A percentile compares a stretch with the other conserved stretches of the same genome.
phyloP scores from a whole-genome alignment of 2,113 vertebrate genomes.

The Lates calcarifer region DNA sequence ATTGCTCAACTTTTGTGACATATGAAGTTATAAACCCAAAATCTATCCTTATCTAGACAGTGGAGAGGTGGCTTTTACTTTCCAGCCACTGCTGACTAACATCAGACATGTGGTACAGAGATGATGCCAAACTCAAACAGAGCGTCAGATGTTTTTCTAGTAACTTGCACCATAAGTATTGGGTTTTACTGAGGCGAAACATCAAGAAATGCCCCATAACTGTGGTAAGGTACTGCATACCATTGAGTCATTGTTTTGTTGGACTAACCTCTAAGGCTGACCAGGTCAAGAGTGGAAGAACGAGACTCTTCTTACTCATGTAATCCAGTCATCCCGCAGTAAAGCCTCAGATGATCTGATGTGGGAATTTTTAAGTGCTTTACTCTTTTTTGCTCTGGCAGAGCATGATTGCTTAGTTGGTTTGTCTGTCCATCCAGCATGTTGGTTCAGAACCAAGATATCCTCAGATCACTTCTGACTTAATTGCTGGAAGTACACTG shows the following conservation, averaged over 20 bases:
- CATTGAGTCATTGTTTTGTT: slow-evolving; percentile 9
- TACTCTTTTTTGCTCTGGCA: not conserved
- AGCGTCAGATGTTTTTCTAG: slow-evolving; percentile 40
- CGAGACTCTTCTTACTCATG: not conserved
- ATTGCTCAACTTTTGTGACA: slow-evolving; percentile 2
- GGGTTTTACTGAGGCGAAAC: not conserved
- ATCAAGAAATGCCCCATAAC: not conserved
- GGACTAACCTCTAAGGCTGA: slow-evolving; percentile 8
- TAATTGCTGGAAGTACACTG: not conserved
- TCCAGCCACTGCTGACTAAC: slow-evolving; percentile 7
- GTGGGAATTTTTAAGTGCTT: not conserved
- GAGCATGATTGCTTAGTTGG: not conserved
- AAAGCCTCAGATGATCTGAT: slow-evolving; percentile 1
- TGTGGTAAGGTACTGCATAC: not conserved
- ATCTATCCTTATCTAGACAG: not conserved
- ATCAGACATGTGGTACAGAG: slow-evolving; percentile 10
- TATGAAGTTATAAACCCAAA: not conserved
- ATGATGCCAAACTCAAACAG: slow-evolving; percentile 21
- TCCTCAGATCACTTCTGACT: not conserved
- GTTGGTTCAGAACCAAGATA: not conserved
- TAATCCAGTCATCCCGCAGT: not conserved
- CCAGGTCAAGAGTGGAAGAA: slow-evolving; percentile 15
- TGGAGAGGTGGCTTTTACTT: not conserved
- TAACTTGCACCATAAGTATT: slow-evolving; percentile 1
- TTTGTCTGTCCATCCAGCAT: not conserved